Base-by-base conservation (phyloP, 2,113 vertebrate species). In the Syngnathus scovelli region DNA sequence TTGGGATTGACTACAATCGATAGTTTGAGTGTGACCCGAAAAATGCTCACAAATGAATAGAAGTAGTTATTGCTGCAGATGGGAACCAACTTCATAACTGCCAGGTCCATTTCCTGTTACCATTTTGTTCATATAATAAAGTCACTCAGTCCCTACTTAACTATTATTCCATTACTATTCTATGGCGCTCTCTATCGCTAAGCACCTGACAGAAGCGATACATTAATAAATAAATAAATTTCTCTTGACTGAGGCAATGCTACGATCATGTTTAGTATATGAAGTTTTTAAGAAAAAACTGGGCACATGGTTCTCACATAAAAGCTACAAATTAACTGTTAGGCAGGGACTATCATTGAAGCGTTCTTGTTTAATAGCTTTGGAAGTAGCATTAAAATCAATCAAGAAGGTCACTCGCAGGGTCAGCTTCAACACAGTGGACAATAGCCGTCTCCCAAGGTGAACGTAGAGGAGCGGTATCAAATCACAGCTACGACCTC, bases 371-470 rank as follows among this genome's bases (percentile, higher is more conserved):
- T 81, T 61, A 76, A 70, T 62, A 64, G 62, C 61, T 23, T 21
- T 48, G 64, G 62, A 74, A 63, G 67, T 44, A 61, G 19, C 18
- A 36, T 12, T 56, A 7, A 46, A 48, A 68, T 65, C 69, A 44
- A 65, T 69, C 58, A 36, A 71, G 64, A 74, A 76, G 69, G 70
- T 68, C 76, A 70, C 37, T 61, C 51, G 52, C 64, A 59, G 52
- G 62, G 79, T 74, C 33, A 51, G 19, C 66, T 76, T 55, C 54
- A 74, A 38, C 65, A 66, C 27, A 18, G 36, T 56, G 62, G 33
- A 71, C 59, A 77, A 76, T 23, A 75, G 61, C 33, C 61, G 39
- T 61, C 18, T 56, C 58, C 21, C 16, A 49, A 79, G 61, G 58
- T 78, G 66, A 74, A 64, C 58, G 49, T 49, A 70, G 49, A 75